Evolutionary conservation across 2,797 vertebrate species (phyloP).

Genomic region (Sebastes trivittatus): DNA sequence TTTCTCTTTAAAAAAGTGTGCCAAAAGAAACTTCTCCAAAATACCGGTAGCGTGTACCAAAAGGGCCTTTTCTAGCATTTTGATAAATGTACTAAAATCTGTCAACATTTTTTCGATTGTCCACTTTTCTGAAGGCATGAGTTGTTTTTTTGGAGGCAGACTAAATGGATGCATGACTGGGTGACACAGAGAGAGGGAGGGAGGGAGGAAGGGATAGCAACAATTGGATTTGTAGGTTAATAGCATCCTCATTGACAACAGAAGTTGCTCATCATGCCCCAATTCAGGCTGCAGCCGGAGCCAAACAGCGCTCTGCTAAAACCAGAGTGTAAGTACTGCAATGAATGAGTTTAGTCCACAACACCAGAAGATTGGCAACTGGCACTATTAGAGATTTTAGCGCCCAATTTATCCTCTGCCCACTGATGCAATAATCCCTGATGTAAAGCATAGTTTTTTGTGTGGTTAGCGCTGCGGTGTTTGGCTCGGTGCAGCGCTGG

Average conservation of each 20-base stretch:
- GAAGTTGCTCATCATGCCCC: slow-evolving; percentile 42
- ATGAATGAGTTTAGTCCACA: slow-evolving; percentile 41
- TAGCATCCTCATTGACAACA: slow-evolving; percentile 62
- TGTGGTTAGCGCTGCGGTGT: slow-evolving; percentile 19
- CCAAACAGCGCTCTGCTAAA: slow-evolving; percentile 17
- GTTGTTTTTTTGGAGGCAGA: slow-evolving; percentile 18
- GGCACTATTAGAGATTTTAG: slow-evolving; percentile 60
- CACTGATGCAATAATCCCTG: slow-evolving; percentile 64
- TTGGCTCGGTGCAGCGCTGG: slow-evolving; percentile 27
- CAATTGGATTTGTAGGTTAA: slow-evolving; percentile 70
- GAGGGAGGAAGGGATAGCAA: not conserved
- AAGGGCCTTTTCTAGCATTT: not conserved
- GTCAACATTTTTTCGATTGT: not conserved
- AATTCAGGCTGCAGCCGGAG: slow-evolving; percentile 45
- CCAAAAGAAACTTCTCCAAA: not conserved
- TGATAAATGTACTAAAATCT: not conserved
- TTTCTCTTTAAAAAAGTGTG: not conserved
- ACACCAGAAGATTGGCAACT: slow-evolving; percentile 52
- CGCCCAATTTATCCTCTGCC: slow-evolving; percentile 58
- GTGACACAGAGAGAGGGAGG: not conserved
- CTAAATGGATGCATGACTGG: slow-evolving; percentile 10
- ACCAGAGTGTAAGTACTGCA: slow-evolving; percentile 35
- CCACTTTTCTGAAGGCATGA: not conserved
- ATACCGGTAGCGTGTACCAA: not conserved
- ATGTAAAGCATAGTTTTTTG: slow-evolving; percentile 53